Evolutionary conservation across 2,113 vertebrate genomes (phyloP), one percentile per base, ranked within the genome.

Genomic region (Apteryx mantelli): DNA sequence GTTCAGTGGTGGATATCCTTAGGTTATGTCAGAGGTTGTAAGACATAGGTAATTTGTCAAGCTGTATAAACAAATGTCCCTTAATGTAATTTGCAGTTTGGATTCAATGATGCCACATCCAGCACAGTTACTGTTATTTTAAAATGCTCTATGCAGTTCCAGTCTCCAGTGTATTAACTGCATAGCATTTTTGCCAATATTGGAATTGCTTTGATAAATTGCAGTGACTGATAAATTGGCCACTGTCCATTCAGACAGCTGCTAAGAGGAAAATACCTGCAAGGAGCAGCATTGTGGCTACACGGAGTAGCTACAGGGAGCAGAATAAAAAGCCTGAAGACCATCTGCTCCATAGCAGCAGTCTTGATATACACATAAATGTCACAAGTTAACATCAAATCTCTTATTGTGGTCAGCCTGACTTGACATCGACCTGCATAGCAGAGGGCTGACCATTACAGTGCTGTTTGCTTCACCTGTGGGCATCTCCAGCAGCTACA

Each of bases 211-310:
- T 60, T 91, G 64, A 64, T 91, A 88, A 89, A 88, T 66, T 69
- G 53, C 70, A 4, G 1, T 76, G 26, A 32, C 71, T 95, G 64
- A 13, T 94, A 42, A 86, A 69, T 93, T 94, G 88, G 92, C 88
- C 34, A 9, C 20, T 55, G 13, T 93, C 93, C 90, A 83, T 83
- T 93, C 82, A 90, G 86, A 81, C 82, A 94, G 68, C 68, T 95
- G 92, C 90, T 96, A 28, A 11, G 42, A 88, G 60, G 44, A 77
- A 77, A 95, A 70, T 40, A 83, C 24, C 76, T 94, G 71, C 82
- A 70, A 91, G 70, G 63, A 91, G 6, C 53, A 80, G 44, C 36
- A 22, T 69, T 69, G 61, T 46, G 40, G 20, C 85, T 88, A 80
- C 48, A 74, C 80, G 64, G 76, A 83, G 13, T 19, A 83, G 32